Percentiles rank a stretch among this genome's conserved stretches.
These are phyloP conservation scores for Calephelis perditalis DNA, from an alignment of 2,888 invertebrate genomes.

Conservation along the genomic window DNA sequence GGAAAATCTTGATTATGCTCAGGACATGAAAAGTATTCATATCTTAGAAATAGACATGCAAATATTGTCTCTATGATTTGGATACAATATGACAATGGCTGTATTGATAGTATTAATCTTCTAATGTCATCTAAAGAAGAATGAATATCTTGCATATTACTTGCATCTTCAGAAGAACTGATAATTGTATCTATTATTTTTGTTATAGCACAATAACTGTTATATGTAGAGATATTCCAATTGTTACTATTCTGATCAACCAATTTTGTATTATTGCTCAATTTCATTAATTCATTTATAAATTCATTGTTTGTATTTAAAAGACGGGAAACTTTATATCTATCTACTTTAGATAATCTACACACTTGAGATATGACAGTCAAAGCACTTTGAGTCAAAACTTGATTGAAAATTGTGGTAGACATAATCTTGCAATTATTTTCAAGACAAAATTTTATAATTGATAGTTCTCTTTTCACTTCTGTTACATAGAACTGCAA, in stretches of 20 bases:
- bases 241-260: conserved; percentile 40
- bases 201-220: conserved; percentile 71
- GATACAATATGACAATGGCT: conserved; percentile 66
- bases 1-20: conserved; percentile 66
- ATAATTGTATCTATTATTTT: conserved; percentile 70
- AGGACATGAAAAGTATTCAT: conserved; percentile 78
- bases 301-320: conserved; percentile 66
- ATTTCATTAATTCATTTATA: conserved; percentile 50
- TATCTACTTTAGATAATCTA: conserved; percentile 65
- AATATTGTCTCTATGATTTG: conserved; percentile 86
- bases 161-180: conserved; percentile 50
- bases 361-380: conserved; percentile 74
- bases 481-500: conserved; percentile 69
- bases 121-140: conserved; percentile 67
- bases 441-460: conserved; percentile 70
- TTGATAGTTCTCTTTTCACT: conserved; percentile 67
- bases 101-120: conserved; percentile 64
- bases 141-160: conserved; percentile 52
- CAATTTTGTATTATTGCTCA: conserved; percentile 45
- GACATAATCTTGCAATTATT: conserved; percentile 72
- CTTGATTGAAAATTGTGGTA: conserved; percentile 68
- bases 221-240: conserved; percentile 72
- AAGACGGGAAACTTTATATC: conserved; percentile 69
- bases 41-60: conserved; percentile 82
- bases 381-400: conserved; percentile 64